Evolutionary conservation across 2,888 invertebrate genomes (phyloP).

Genomic region (Heliconius ismenius): DNA sequence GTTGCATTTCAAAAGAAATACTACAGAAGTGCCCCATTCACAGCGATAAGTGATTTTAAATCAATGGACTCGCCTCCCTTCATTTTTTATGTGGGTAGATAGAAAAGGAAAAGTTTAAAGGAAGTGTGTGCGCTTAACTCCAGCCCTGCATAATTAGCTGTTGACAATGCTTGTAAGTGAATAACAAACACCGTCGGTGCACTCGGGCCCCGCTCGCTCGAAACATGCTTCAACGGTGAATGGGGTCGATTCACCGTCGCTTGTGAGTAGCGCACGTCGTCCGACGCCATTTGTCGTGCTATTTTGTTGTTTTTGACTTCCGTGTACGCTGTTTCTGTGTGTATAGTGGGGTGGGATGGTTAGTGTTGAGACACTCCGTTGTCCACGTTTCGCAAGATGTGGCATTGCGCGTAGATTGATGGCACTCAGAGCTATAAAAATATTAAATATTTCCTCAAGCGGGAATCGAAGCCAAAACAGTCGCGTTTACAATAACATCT

Average conservation of each 20-base stretch:
- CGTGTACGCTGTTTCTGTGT: background rate
- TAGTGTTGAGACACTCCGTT: too few species aligned
- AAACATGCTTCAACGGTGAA: constrained; percentile 37
- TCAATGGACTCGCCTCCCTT: constrained; percentile 41
- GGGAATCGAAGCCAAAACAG: too few species aligned
- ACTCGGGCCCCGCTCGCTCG: constrained; percentile 39
- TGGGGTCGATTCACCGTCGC: constrained; percentile 23
- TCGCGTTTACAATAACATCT: too few species aligned
- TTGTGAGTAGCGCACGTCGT: constrained; percentile 30
- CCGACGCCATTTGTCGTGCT: constrained; percentile 28
- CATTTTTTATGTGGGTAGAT: constrained; percentile 38
- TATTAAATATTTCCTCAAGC: too few species aligned
- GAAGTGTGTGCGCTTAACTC: constrained; percentile 47
- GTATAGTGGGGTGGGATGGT: too few species aligned
- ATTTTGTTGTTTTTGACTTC: constrained; percentile 9
- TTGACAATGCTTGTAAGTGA: constrained; percentile 49
- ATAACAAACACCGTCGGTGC: constrained; percentile 47
- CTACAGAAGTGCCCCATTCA: constrained; percentile 40
- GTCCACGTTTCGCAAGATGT: too few species aligned
- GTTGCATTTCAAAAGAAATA: constrained; percentile 41
- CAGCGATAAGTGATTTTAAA: constrained; percentile 41
- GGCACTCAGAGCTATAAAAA: too few species aligned
- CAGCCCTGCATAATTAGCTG: constrained; percentile 45
- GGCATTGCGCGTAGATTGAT: too few species aligned
- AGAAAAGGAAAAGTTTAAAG: constrained; percentile 42